A percentile compares a stretch with the other conserved stretches of the same genome.
These are phyloP conservation scores for Botia kubotai DNA, from an alignment of 2,797 vertebrate genomes.

Conservation along the genomic window DNA sequence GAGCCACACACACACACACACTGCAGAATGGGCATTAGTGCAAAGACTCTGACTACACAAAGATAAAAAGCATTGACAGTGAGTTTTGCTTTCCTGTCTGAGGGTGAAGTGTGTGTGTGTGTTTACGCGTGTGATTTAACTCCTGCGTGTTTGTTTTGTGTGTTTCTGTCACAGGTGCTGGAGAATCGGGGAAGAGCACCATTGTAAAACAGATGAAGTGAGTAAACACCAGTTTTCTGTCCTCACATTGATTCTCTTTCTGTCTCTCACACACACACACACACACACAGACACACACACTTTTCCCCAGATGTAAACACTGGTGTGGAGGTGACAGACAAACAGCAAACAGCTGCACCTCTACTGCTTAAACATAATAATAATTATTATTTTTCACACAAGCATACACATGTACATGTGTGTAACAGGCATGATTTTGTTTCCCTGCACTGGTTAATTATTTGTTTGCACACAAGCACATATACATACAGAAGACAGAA, in stretches of 20 bases:
- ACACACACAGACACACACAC: background rate
- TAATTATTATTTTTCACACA: background rate
- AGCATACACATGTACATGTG: too few relatives aligned
- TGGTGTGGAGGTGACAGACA: background rate
- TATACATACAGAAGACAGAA: too few relatives aligned
- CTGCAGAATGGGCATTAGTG: background rate
- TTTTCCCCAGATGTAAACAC: background rate
- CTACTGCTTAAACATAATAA: background rate
- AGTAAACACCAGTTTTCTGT: constrained; percentile 61
- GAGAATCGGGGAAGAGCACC: constrained; percentile 87
- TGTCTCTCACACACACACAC: background rate
- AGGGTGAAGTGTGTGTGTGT: background rate
- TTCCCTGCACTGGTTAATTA: background rate
- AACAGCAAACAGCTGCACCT: constrained; percentile 8
- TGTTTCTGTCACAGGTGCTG: constrained; percentile 75
- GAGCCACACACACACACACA: background rate
- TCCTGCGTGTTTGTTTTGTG: constrained; percentile 19
- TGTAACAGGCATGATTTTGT: background rate
- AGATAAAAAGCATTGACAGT: background rate
- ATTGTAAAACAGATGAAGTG: constrained; percentile 90
- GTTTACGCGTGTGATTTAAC: constrained; percentile 4
- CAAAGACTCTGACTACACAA: constrained; percentile 23
- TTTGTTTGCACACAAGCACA: too few relatives aligned
- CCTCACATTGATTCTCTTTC: background rate
- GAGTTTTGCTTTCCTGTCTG: constrained; percentile 3